A percentile compares a stretch with the other conserved stretches of the same genome.
Conservation (phyloP, 2,113 vertebrate species). For the Chaenogobius annularis region DNA sequence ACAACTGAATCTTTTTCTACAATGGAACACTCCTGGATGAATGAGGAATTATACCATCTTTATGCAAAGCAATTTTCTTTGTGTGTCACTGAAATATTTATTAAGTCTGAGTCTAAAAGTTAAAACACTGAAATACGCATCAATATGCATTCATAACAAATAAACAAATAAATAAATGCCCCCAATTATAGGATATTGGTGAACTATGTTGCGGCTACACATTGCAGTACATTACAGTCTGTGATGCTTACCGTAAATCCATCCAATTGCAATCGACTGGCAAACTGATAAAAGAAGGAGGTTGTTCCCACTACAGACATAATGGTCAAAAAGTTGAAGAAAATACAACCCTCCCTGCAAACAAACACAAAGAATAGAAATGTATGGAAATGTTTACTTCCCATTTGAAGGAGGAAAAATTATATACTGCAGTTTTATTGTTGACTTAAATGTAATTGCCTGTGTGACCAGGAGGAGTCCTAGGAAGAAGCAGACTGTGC, state of each 20-base stretch:
- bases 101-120: too few species aligned
- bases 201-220: neutral
- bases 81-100: too few species aligned
- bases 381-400: neutral
- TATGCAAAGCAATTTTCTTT: too few species aligned
- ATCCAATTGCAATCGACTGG: constrained; percentile 71
- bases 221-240: neutral
- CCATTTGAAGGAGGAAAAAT: too few species aligned
- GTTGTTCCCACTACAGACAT: constrained; percentile 74
- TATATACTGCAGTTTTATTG: neutral
- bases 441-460: constrained; percentile 69
- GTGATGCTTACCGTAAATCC: constrained; percentile 72
- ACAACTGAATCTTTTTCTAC: too few species aligned
- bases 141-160: too few species aligned
- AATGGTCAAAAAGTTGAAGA: constrained; percentile 77
- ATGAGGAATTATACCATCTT: too few species aligned
- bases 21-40: too few species aligned
- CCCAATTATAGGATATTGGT: too few species aligned
- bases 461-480: constrained; percentile 88
- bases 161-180: too few species aligned
- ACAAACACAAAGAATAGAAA: neutral
- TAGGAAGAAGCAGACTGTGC: constrained; percentile 80
- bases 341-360: constrained; percentile 74
- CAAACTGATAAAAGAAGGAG: constrained; percentile 74
- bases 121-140: too few species aligned